Base-by-base conservation (phyloP, 2,797 vertebrate genomes). In the Cyclopterus lumpus region DNA sequence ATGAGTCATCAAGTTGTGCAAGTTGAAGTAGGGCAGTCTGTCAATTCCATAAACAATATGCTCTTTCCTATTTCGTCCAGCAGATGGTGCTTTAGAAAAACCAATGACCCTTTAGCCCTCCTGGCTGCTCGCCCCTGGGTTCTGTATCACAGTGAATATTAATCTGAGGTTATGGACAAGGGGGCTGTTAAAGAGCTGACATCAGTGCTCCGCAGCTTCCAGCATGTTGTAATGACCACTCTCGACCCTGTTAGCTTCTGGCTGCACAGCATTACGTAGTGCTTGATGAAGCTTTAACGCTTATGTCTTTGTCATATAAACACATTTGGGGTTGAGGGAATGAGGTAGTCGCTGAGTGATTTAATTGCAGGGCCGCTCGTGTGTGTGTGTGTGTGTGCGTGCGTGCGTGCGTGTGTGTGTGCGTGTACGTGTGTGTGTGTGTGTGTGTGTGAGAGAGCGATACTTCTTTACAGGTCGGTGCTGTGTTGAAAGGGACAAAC, bases 241-340 rank as follows among this genome's bases (percentile, higher is more conserved):
- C 81, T 83, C 57, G 16, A 69, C 80, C 68, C 75, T 64, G 76
- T 85, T 71, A 81, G 89, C 91, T 90, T 79, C 87, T 86, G 87
- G 83, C 82, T 84, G 78, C 73, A 67, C 73, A 40, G 81, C 81
- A 92, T 94, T 87, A 92, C 86, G 67, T 93, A 71, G 77, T 74
- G 75, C 84, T 82, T 86, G 86, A 92, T 92, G 86, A 87, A 86
- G 85, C 83, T 81, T 91, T 85, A 91, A 88, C 75, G 76, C 84
- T 86, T 87, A 91, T 83, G 83, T 90, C 72, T 92, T 91, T 91
- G 89, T 93, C 91, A 83, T 91, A 88, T 90, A 92, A 93, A 93
- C 87, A 91, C 77, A 58, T 80, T 86, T 72, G 74, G 79, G 79
- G 69, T 88, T 88, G 48, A 73, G 77, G 79, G 85, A 79, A 83